Evolutionary conservation across 2,113 vertebrate genomes (phyloP), one percentile per base, ranked within the genome.

Genomic region (Gracilinanus agilis): DNA sequence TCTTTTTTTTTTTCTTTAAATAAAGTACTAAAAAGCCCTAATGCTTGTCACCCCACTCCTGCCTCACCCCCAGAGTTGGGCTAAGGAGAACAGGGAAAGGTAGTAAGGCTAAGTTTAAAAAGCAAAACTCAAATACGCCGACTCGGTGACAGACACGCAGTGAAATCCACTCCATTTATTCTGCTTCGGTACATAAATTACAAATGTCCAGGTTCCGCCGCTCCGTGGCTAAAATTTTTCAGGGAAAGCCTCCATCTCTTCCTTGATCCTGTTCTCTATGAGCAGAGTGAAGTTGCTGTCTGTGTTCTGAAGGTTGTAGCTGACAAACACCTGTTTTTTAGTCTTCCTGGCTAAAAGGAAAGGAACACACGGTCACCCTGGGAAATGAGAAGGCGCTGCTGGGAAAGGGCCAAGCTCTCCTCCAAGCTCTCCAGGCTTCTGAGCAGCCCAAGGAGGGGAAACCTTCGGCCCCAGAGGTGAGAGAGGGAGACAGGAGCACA

Each of bases 311-410:
- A 99, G 98, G 90, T 99, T 99, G 97, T 99, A 99, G 97, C 99
- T 99, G 97, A 99, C 99, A 98, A 99, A 99, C 61, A 99, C 98
- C 97, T 99, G 99, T 94, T 99, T 99, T 98, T 99, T 99, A 4
- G 99, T 99, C 98, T 99, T 99, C 99, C 99, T 99, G 96, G 99
- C 99, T 99, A 98, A 54, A 97, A 98, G 95, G 89, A 96, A 91
- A 98, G 94, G 94, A 96, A 89, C 29, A 96, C 23, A 89, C n/a
- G 29, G 89, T 92, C 91, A 75, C n/a, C 27, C 49, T 10, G 8
- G 13, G 44, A 16, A 91, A 2, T 1, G 44, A 90, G 21, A 90
- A 40, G 49, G 27, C 89, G 24, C 49, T 24, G 21, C 44, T 53
- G 24, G 16, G 13, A 90, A 53, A 89, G 24, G 25, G 24, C 49